These are phyloP conservation scores for Macrophya annulata DNA, from an alignment of 2,888 invertebrate species.

Conservation along the genomic window DNA sequence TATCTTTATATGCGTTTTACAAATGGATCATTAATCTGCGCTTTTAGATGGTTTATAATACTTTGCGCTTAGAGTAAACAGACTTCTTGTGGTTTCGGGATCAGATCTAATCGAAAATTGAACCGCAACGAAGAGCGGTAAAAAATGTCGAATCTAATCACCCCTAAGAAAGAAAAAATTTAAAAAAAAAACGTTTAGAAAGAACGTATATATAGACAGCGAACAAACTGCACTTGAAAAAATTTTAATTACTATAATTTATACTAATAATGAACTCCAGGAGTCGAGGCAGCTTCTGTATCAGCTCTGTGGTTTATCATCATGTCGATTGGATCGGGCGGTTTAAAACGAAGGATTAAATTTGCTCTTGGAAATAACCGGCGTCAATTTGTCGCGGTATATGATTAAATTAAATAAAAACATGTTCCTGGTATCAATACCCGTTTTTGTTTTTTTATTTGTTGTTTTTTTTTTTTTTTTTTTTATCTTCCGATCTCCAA, in stretches of 20 bases:
- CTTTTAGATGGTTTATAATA: conserved; percentile 10
- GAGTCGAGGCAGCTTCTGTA: conserved; percentile 54
- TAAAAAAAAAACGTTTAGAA: neutral
- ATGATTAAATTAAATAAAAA: conserved; percentile 36
- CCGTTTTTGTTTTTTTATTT: no score
- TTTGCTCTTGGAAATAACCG: conserved; percentile 63
- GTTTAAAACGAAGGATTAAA: conserved; percentile 67
- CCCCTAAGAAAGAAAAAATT: neutral
- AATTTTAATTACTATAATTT: conserved; percentile 10
- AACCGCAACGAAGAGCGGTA: conserved; percentile 20
- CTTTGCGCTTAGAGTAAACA: conserved; percentile 1
- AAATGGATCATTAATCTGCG: conserved; percentile 11
- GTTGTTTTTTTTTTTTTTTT: neutral
- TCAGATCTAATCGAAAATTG: neutral
- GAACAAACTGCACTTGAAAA: neutral
- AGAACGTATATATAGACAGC: neutral
- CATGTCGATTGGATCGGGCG: conserved; percentile 68
- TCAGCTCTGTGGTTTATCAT: conserved; percentile 70
- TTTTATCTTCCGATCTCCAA: neutral
- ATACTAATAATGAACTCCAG: conserved; percentile 18
- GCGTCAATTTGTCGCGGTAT: conserved; percentile 68
- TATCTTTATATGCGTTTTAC: conserved; percentile 1
- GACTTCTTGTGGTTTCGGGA: neutral
- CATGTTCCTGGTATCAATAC: neutral
- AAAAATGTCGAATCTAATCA: conserved; percentile 22